Percentiles rank a stretch among this genome's conserved stretches.
These are phyloP conservation scores for Scaptomyza polygonia DNA, from an alignment of 2,888 invertebrate species.

Conservation along the genomic window DNA sequence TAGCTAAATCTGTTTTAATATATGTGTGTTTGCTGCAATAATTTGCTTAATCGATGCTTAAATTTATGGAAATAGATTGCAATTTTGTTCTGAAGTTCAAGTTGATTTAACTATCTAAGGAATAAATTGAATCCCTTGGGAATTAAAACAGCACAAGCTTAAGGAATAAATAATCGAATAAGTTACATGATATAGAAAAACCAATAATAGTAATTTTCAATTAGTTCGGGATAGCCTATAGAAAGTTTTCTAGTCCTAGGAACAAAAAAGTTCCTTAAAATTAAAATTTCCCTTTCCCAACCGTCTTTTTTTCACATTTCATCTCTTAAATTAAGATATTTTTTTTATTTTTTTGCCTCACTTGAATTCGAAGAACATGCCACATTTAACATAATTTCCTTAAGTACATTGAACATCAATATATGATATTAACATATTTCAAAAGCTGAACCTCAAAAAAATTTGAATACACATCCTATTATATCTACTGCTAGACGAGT, in stretches of 20 bases:
- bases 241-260: background rate
- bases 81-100: background rate
- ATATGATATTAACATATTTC: conserved; percentile 24
- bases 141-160: too few relatives aligned
- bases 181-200: too few relatives aligned
- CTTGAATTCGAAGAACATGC: conserved; percentile 4
- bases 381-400: conserved; percentile 1
- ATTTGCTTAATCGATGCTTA: conserved; percentile 22
- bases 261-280: background rate
- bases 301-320: background rate
- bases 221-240: background rate
- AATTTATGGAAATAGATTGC: background rate
- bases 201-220: too few relatives aligned
- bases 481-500: background rate
- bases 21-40: background rate
- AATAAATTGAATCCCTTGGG: too few relatives aligned
- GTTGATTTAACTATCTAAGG: too few relatives aligned
- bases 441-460: conserved; percentile 4
- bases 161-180: too few relatives aligned
- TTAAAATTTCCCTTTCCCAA: background rate
- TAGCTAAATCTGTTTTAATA: background rate
- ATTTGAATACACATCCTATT: background rate
- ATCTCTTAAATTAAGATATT: background rate
- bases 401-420: conserved; percentile 9
- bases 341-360: background rate